Evolutionary conservation across 1,140 invertebrate genomes (phyloP).

Genomic region (Dryas iulia): DNA sequence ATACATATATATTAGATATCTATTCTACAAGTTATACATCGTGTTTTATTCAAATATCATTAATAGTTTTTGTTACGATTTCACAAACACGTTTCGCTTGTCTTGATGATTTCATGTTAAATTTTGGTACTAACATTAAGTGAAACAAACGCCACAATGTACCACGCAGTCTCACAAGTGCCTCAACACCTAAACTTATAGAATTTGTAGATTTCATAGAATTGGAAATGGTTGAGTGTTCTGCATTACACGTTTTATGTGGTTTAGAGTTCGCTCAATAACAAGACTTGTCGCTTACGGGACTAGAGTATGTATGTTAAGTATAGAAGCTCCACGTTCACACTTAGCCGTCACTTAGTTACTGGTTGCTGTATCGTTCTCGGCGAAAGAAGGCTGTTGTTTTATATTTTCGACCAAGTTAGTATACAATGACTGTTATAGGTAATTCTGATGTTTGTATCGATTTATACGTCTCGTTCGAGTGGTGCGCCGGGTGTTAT

Average conservation of each 20-base stretch:
- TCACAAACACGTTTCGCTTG: conserved; percentile 74
- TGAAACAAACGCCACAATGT: conserved; percentile 24
- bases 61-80: conserved; percentile 59
- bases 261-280: conserved; percentile 75
- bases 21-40: conserved; percentile 64
- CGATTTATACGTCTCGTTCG: conserved; percentile 57
- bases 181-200: conserved; percentile 35
- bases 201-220: conserved; percentile 31
- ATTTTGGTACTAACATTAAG: conserved; percentile 17
- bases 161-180: conserved; percentile 56
- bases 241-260: conserved; percentile 62
- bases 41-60: conserved; percentile 60
- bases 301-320: conserved; percentile 69
- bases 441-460: conserved; percentile 49
- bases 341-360: conserved; percentile 71
- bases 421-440: conserved; percentile 60
- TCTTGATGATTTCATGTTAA: conserved; percentile 38
- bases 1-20: conserved; percentile 57
- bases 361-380: conserved; percentile 68
- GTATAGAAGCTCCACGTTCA: conserved; percentile 70
- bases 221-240: conserved; percentile 57
- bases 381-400: conserved; percentile 68
- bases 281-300: conserved; percentile 77
- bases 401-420: conserved; percentile 69
- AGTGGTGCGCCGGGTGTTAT: conserved; percentile 70